Evolutionary conservation across 1,140 invertebrate genomes (phyloP), one percentile per base, ranked within the genome.

Genomic region (Ephestia elutella): DNA sequence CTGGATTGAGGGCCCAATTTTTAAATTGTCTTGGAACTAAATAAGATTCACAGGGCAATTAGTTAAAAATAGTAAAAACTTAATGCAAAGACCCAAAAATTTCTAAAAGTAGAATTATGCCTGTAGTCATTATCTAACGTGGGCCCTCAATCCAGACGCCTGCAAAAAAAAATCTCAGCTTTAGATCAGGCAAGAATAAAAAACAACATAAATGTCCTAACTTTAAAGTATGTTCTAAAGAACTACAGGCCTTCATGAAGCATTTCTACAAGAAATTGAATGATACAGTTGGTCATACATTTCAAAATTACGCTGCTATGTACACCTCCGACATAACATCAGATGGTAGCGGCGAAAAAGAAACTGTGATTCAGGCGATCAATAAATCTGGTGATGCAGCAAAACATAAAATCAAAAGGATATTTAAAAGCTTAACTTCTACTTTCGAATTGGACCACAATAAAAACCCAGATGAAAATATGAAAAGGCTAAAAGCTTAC

Each of bases 241-340:
- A 86, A 64, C 55, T 86, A 5, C 65, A 65, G 44, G 57, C 61
- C 17, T 83, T 78, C 55, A 59, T 84, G 56, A 55, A 48, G 0
- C 63, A 71, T 32, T 73, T 79, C 25, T 82, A 82, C 35, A 65
- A 64, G 8, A 56, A 59, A 9, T 3, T 82, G 8, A 82, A 82
- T 9, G 73, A 76, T 8, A 83, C 80, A 17, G 44, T 68, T 7
- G 60, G 74, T 0, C 74, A 66, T 21, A 64, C 65, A 7, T 63
- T 84, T 35, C 70, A 56, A 15, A 75, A 74, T 64, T 86, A 84
- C 19, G 62, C 62, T 11, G 71, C 75, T 51, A 83, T 84, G 76
- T 86, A 79, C 50, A 50, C 32, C 10, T 62, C 69, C 56, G 81
- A 86, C 32, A 65, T 76, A 0, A 68, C 55, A n/a, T 54, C 35